Percentiles rank a stretch among this genome's conserved stretches.
Conservation (phyloP, 1,140 invertebrate genomes). For the Microplitis mediator region DNA sequence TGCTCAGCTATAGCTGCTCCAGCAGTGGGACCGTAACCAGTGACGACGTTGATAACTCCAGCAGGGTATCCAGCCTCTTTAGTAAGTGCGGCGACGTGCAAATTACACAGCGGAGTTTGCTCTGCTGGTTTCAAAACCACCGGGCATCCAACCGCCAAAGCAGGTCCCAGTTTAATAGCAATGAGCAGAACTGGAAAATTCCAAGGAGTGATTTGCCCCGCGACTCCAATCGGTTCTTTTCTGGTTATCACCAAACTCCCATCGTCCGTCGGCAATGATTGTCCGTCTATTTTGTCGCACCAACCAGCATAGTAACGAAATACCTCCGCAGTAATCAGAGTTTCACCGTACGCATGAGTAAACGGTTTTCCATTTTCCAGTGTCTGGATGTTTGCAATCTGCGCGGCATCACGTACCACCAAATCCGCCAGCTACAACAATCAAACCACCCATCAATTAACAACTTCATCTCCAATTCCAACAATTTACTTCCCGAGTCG, state of each 20-base stretch:
- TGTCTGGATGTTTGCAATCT: slow-evolving; percentile 79
- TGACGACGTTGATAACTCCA: slow-evolving; percentile 85
- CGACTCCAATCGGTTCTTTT: slow-evolving; percentile 85
- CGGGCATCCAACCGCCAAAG: slow-evolving; percentile 84
- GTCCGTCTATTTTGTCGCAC: slow-evolving; percentile 89
- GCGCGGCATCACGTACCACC: slow-evolving; percentile 73
- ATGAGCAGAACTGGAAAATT: slow-evolving; percentile 89
- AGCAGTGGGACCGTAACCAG: slow-evolving; percentile 80
- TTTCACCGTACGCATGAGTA: slow-evolving; percentile 68
- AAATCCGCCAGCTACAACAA: slow-evolving; percentile 72
- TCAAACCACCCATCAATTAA: background rate
- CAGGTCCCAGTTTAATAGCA: slow-evolving; percentile 84
- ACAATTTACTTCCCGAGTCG: too few relatives aligned
- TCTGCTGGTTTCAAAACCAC: slow-evolving; percentile 91
- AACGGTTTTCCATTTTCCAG: slow-evolving; percentile 89
- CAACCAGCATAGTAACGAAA: slow-evolving; percentile 90
- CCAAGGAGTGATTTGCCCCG: slow-evolving; percentile 91
- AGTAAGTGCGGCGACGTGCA: slow-evolving; percentile 77
- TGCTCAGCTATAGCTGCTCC: slow-evolving; percentile 71
- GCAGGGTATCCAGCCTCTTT: slow-evolving; percentile 88
- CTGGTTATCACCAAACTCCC: slow-evolving; percentile 66
- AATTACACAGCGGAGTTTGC: slow-evolving; percentile 88
- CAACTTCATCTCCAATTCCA: too few relatives aligned
- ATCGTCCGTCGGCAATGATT: slow-evolving; percentile 78
- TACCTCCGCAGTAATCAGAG: slow-evolving; percentile 66